These are phyloP conservation scores for Mystacides longicornis DNA, from an alignment of 2,888 invertebrate species.

Conservation along the genomic window DNA sequence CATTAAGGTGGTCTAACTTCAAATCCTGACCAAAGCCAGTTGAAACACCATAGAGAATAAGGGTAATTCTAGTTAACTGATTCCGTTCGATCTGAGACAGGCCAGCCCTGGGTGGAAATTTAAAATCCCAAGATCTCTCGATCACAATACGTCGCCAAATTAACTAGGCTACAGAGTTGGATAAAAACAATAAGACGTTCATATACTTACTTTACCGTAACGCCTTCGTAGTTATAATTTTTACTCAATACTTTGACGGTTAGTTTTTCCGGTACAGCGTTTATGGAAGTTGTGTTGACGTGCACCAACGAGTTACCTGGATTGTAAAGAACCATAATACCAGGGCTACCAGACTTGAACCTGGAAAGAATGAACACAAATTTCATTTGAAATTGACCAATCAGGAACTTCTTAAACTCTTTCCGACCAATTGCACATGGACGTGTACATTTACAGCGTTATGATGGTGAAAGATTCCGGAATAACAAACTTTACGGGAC, in stretches of 20 bases:
- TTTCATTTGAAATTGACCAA: too few species aligned
- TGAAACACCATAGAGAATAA: too few species aligned
- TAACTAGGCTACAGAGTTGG: not conserved
- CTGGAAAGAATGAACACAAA: constrained; percentile 47
- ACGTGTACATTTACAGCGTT: too few species aligned
- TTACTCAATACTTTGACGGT: constrained; percentile 52
- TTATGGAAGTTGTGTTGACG: constrained; percentile 49
- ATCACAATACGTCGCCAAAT: constrained; percentile 4
- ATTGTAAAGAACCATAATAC: constrained; percentile 67
- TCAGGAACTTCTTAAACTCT: too few species aligned
- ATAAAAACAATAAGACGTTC: not conserved
- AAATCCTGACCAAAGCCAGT: too few species aligned
- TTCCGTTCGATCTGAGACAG: too few species aligned
- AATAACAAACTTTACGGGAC: too few species aligned
- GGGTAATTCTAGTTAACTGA: too few species aligned
- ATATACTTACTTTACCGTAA: constrained; percentile 37
- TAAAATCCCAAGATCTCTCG: constrained; percentile 3
- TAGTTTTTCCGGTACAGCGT: constrained; percentile 51
- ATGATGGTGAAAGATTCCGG: too few species aligned
- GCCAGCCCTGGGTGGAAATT: too few species aligned
- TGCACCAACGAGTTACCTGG: constrained; percentile 42
- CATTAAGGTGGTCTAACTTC: too few species aligned
- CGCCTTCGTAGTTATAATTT: constrained; percentile 37
- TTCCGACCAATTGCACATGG: too few species aligned
- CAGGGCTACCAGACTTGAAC: constrained; percentile 66